Evolutionary conservation across 2,797 vertebrate species (phyloP), one percentile per base, ranked within the genome.

Genomic region (Phaenicophaeus curvirostris): DNA sequence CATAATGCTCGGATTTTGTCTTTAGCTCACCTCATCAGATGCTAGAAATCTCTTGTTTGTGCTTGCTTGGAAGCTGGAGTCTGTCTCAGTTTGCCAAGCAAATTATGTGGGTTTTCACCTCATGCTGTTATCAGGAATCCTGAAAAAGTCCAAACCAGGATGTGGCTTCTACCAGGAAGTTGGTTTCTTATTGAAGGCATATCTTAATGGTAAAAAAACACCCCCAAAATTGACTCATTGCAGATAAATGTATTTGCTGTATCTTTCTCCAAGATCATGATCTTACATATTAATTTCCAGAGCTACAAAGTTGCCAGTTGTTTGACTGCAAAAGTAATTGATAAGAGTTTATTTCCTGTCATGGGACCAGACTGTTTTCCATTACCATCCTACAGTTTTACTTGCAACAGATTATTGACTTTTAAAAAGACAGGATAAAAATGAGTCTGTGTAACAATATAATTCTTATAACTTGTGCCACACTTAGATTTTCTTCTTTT

Each of bases 321-420:
- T 92, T 96, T 96, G 90, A 48, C 66, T 76, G 89, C 81, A 97
- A 94, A 96, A 96, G 21, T 62, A 78, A 96, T 97, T 94, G 95
- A 95, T 96, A 94, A 95, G 79, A 73, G 44, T 86, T 91, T 90
- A 79, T 96, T 96, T 96, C 94, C 94, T 95, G 83, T 78, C 46
- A 28, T 74, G n/a, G 37, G 81, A 89, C 63, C 27, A 71, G 59
- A 30, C 25, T 88, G 93, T 86, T 97, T 97, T 81, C 89, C 92
- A 41, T 96, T 96, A 94, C 50, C 33, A 55, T 93, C 55, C 51
- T 85, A 85, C 65, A 55, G 48, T 83, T 97, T 90, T 93, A 87
- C 87, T 51, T 89, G 76, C 81, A 86, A 69, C 46, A 88, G 62
- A 92, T 94, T 87, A 93, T 39, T 87, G 89, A 86, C 83, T 90